Base-by-base conservation (phyloP, 1,140 invertebrate genomes). In the Drosophila serrata region DNA sequence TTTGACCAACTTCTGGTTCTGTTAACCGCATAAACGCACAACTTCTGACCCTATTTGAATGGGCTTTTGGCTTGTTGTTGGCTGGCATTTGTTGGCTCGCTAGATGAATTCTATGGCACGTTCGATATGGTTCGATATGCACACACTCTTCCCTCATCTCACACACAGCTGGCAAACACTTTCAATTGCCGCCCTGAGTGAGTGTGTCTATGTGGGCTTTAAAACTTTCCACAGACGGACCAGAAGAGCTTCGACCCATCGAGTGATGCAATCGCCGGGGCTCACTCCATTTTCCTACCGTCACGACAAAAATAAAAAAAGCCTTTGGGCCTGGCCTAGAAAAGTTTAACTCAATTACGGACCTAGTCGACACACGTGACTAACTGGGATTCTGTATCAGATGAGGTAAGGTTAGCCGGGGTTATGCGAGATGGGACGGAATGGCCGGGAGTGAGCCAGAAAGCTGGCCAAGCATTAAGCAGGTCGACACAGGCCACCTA, bases 261-360 rank as follows among this genome's bases (percentile, higher is more conserved):
- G 77, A 72, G 61, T 79, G 79, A 87, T 87, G 79, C 82, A 87
- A 79, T 88, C 75, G 79, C 76, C 65, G 79, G 40, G 40, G 69
- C 49, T 24, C 63, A 46, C 19, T 51, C 40, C 55, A 39, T 46
- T 49, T 62, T 59, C 57, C 39, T 45, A 3, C 57, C 35, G 24
- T 27, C 65, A 53, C 61, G 37, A 51, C 27, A 24, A 24, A 64
- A 56, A 59, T 42, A 90, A 24, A 64, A 56, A 59, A 59, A 90
- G 77, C 77, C 77, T 79, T 49, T 73, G 35, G 70, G 64, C 75
- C 77, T 87, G 82, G 79, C 82, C 82, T 79, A 87, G 85, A 88
- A 88, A 88, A 90, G 80, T 88, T 90, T 88, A 88, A 88, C 85
- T 88, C 84, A 88, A 88, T 88, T 88, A 90, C 81, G 68, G 62